phyloP scores from a whole-genome alignment of 2,113 vertebrate genomes.

The Aptenodytes patagonicus region DNA sequence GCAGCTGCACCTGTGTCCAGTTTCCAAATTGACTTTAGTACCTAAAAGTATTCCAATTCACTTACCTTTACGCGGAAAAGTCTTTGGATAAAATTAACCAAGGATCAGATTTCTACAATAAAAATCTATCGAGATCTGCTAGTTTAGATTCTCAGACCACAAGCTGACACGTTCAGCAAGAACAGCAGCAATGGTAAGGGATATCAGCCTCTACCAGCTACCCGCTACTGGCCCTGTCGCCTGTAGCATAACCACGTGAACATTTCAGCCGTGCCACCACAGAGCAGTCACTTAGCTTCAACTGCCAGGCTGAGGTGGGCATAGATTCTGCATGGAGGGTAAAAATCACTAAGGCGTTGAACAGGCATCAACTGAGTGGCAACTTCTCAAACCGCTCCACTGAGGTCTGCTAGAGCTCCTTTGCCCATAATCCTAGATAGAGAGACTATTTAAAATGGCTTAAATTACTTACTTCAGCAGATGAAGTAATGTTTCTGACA shows the following conservation, averaged over 20 bases:
- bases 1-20: not conserved
- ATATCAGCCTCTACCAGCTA: not conserved
- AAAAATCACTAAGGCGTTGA: not conserved
- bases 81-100: not conserved
- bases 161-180: not conserved
- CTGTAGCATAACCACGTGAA: fast-evolving
- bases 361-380: not conserved
- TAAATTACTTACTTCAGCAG: not conserved
- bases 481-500: not conserved
- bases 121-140: not conserved
- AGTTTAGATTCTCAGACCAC: not conserved
- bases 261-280: too few relatives aligned
- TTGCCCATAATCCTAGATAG: not conserved
- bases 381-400: not conserved
- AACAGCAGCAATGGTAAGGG: not conserved
- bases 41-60: not conserved
- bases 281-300: not conserved
- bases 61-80: not conserved
- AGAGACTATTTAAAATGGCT: not conserved
- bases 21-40: not conserved
- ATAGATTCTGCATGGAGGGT: not conserved
- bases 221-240: not conserved
- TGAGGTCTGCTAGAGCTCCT: not conserved
- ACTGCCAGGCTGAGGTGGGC: not conserved
- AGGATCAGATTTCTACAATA: not conserved